A percentile compares a stretch with the other conserved stretches of the same genome.
Evolutionary conservation across 2,888 invertebrate species (phyloP).

Genomic region (Drosophila subsilvestris): DNA sequence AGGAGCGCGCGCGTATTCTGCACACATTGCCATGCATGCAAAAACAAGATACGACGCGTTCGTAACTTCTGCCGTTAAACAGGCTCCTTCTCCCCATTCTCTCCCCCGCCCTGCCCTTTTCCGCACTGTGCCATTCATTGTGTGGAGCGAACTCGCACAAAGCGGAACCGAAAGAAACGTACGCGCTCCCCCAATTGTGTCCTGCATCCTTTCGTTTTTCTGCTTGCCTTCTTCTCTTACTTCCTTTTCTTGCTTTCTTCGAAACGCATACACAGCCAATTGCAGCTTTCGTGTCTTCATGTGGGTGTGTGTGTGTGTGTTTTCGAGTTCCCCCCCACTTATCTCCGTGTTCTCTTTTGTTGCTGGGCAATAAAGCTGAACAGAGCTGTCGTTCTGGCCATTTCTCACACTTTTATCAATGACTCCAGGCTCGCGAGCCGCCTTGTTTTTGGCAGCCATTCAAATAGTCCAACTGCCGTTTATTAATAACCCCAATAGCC

Average conservation of each 20-base stretch:
- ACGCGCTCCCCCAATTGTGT: slow-evolving; percentile 20
- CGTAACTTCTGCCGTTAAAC: slow-evolving; percentile 39
- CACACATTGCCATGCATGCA: slow-evolving; percentile 57
- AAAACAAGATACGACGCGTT: slow-evolving; percentile 61
- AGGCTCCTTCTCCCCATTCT: slow-evolving; percentile 21
- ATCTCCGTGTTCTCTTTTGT: background rate
- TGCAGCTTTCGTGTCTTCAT: slow-evolving; percentile 27
- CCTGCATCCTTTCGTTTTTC: slow-evolving; percentile 33
- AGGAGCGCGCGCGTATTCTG: slow-evolving; percentile 65
- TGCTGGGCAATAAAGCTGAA: background rate
- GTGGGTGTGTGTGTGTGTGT: background rate
- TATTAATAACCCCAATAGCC: slow-evolving; percentile 32
- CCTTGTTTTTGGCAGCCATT: slow-evolving; percentile 27
- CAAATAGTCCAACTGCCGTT: slow-evolving; percentile 20
- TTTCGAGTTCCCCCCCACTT: background rate
- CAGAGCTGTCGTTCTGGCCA: slow-evolving; percentile 8
- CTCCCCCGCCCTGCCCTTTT: slow-evolving; percentile 1
- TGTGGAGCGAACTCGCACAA: slow-evolving; percentile 5
- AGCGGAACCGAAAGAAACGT: slow-evolving; percentile 20
- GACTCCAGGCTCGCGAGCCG: slow-evolving; percentile 7
- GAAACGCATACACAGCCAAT: slow-evolving; percentile 24
- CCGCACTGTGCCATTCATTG: slow-evolving; percentile 26
- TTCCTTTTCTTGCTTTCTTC: slow-evolving; percentile 24
- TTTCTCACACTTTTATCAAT: slow-evolving; percentile 15
- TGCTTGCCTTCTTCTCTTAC: background rate